Conservation (phyloP, 1,140 invertebrate species). For the Orchesella cincta region DNA sequence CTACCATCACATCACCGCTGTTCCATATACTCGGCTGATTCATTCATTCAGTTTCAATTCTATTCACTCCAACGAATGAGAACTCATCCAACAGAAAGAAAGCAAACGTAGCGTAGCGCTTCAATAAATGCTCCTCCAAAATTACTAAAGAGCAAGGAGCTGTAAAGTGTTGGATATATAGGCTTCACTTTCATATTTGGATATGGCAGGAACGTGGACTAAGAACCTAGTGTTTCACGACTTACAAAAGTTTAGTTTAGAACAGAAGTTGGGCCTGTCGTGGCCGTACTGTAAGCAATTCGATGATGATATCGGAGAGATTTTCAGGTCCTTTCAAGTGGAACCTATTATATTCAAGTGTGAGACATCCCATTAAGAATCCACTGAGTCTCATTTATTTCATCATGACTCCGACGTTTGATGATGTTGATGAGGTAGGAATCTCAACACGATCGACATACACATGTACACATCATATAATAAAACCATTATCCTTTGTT, state of each 20-base stretch:
- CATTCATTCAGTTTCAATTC: conserved; percentile 22
- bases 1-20: neutral
- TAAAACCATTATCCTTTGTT: conserved; percentile 17
- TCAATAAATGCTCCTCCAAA: conserved; percentile 11
- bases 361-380: conserved; percentile 24
- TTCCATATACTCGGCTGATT: neutral
- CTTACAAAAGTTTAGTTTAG: neutral
- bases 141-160: conserved; percentile 9
- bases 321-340: conserved; percentile 28
- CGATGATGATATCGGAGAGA: conserved; percentile 17
- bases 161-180: neutral
- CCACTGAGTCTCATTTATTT: conserved; percentile 16
- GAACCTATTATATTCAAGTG: conserved; percentile 27
- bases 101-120: conserved; percentile 12
- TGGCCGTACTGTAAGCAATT: neutral
- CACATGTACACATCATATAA: neutral
- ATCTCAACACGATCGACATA: neutral
- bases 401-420: neutral
- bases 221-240: too few species aligned
- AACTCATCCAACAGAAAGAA: conserved; percentile 8
- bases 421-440: neutral
- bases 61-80: neutral
- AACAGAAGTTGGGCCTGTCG: neutral
- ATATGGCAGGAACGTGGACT: too few species aligned
- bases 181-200: neutral